Evolutionary conservation across 1,140 invertebrate genomes (phyloP).

Genomic region (Dryas iulia): DNA sequence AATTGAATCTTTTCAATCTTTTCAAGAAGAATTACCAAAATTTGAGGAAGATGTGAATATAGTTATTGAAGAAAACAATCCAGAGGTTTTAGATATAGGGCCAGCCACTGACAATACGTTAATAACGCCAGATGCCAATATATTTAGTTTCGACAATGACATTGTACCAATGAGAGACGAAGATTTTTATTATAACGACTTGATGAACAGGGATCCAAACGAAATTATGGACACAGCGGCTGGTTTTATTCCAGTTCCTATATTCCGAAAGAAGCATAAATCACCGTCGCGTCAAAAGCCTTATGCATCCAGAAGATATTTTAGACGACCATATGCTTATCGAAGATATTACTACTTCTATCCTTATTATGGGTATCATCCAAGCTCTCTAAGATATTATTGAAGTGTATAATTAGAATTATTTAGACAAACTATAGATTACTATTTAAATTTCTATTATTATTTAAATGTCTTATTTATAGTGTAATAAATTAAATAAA

Average conservation of each 20-base stretch:
- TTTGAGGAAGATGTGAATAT: slow-evolving; percentile 29
- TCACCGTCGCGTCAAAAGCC: slow-evolving; percentile 40
- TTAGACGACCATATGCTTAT: slow-evolving; percentile 43
- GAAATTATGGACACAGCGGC: slow-evolving; percentile 71
- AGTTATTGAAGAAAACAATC: slow-evolving; percentile 34
- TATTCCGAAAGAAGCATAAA: slow-evolving; percentile 49
- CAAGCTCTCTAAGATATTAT: slow-evolving; percentile 66
- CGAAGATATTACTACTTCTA: slow-evolving; percentile 48
- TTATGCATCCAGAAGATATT: slow-evolving; percentile 49
- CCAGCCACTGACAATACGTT: slow-evolving; percentile 15
- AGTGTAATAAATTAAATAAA: slow-evolving; percentile 24
- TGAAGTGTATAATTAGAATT: too few relatives aligned
- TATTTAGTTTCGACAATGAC: slow-evolving; percentile 27
- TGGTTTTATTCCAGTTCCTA: slow-evolving; percentile 56
- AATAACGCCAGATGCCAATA: slow-evolving; percentile 14
- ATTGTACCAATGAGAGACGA: slow-evolving; percentile 24
- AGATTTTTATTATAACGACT: slow-evolving; percentile 38
- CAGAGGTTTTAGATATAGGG: slow-evolving; percentile 18
- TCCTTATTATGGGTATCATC: slow-evolving; percentile 57
- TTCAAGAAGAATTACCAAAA: slow-evolving; percentile 22
- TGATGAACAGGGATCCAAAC: slow-evolving; percentile 47
- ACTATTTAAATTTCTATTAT: not conserved
- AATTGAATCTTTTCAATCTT: slow-evolving; percentile 34
- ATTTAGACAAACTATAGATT: too few relatives aligned
- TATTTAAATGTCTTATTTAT: too few relatives aligned